Evolutionary conservation across 2,888 invertebrate genomes (phyloP).

Genomic region (Furcula furcula): DNA sequence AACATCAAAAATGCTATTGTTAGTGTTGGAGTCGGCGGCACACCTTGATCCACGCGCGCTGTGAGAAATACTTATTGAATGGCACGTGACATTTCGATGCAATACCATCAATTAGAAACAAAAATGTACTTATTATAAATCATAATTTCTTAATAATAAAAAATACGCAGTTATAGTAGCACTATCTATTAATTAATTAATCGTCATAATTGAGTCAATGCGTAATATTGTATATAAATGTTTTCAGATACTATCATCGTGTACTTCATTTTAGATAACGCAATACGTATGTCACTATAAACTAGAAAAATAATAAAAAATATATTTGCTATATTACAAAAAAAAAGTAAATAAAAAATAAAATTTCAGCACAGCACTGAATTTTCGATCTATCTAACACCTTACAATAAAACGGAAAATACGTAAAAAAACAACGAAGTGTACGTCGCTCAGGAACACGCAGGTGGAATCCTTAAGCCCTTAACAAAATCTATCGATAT

Average conservation of each 20-base stretch:
- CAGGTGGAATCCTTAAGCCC: conserved; percentile 63
- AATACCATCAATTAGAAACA: conserved; percentile 19
- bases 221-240: conserved; percentile 38
- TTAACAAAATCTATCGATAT: conserved; percentile 62
- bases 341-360: conserved; percentile 66
- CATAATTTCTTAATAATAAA: conserved; percentile 30
- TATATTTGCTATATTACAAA: conserved; percentile 68
- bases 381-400: conserved; percentile 52
- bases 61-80: conserved; percentile 32
- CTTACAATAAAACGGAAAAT: conserved; percentile 41
- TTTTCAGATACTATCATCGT: conserved; percentile 43
- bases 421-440: conserved; percentile 31
- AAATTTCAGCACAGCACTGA: conserved; percentile 62
- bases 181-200: conserved; percentile 29
- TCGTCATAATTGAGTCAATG: conserved; percentile 37
- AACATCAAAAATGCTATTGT: no score
- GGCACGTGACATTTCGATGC: conserved; percentile 42
- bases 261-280: conserved; percentile 47
- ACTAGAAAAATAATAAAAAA: conserved; percentile 63
- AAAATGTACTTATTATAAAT: conserved; percentile 33
- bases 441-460: conserved; percentile 63
- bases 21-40: conserved; percentile 8
- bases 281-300: conserved; percentile 50
- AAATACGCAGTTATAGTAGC: conserved; percentile 32
- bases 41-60: conserved; percentile 11